Evolutionary conservation across 2,797 vertebrate genomes (phyloP).

Genomic region (Sciurus carolinensis): DNA sequence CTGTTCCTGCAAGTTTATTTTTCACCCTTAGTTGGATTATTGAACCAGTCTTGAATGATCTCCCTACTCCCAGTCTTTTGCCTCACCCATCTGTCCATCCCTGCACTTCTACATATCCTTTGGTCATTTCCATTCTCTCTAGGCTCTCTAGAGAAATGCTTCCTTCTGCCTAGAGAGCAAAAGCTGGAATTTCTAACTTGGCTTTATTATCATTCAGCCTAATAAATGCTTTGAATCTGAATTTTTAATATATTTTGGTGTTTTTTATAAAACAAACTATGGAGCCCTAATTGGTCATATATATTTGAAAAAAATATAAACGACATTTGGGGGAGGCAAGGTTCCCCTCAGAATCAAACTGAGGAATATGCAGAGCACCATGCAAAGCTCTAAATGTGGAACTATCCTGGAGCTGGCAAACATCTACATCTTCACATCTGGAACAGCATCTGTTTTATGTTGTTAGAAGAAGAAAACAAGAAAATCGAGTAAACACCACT

Average conservation of each 20-base stretch:
- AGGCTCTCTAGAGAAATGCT: not conserved
- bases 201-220: not conserved
- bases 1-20: not conserved
- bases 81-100: not conserved
- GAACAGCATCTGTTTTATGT: constrained; percentile 73
- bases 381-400: not conserved
- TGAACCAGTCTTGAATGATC: not conserved
- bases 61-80: not conserved
- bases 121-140: not conserved
- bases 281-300: not conserved
- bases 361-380: constrained; percentile 17
- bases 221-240: not conserved
- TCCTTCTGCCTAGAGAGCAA: not conserved
- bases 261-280: constrained; percentile 54
- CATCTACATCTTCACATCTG: constrained; percentile 74
- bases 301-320: constrained; percentile 43
- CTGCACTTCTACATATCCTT: not conserved
- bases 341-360: not conserved
- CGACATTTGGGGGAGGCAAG: not conserved
- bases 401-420: constrained; percentile 32
- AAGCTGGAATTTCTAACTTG: not conserved
- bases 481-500: constrained; percentile 61
- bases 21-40: not conserved
- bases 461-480: constrained; percentile 66
- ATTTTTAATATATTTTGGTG: not conserved